Base-by-base conservation (phyloP, 2,113 vertebrate species). In the Phocoena phocoena region DNA sequence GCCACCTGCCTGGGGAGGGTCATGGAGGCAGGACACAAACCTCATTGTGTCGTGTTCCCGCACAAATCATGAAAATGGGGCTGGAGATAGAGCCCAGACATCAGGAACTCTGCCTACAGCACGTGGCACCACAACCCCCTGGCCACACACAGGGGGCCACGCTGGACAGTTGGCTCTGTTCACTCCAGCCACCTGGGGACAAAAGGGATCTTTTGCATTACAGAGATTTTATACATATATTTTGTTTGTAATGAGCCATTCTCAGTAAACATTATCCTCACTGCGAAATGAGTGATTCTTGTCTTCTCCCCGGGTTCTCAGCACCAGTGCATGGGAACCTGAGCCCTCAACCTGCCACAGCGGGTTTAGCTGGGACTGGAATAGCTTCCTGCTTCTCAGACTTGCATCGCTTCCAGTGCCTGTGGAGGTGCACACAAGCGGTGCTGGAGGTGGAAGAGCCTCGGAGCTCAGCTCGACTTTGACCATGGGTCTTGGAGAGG, bases 181-280 rank as follows among this genome's bases (percentile, higher is more conserved):
- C 90, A 85, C 88, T 94, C 96, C 81, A 88, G 96, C 96, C 96
- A 93, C 86, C 93, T 92, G 87, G 97, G 81, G 65, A 94, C 86
- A 90, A 97, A 98, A 98, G 97, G 97, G 97, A 98, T 98, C 98
- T 98, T 99, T 98, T 98, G 97, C 97, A 97, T 96, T 95, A 97
- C 97, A 98, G 98, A 98, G 98, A 93, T 98, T 99, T 98, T 98
- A 97, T 99, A 99, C 84, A 91, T 99, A 98, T 99, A 98, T 98
- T 98, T 99, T 98, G 98, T 98, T 98, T 98, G 98, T 98, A 98
- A 99, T 96, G 97, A 98, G 97, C 95, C 98, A 98, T 98, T 98
- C 97, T 98, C 98, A 98, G 98, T 98, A 98, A 98, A 99, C 41
- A 36, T 67, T 67, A 58, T 90, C 96, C 79, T 96, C 86, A 83